A percentile compares a stretch with the other conserved stretches of the same genome.
Conservation (phyloP, 2,888 invertebrate species). For the Lasioglossum morio region DNA sequence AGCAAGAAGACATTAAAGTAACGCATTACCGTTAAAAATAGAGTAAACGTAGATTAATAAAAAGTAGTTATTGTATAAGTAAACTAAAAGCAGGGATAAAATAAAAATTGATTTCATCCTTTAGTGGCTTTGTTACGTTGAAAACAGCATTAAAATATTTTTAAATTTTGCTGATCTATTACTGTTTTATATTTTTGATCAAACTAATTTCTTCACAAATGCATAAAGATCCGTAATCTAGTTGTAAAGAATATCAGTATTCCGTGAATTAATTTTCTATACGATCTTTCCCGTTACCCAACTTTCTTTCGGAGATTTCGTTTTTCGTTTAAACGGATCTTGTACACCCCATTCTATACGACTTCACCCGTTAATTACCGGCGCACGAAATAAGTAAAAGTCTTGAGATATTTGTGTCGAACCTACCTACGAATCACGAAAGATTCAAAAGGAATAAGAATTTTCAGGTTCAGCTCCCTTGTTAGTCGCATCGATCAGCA, state of each 20-base stretch:
- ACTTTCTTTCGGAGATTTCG: not conserved
- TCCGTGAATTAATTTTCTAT: too few relatives aligned
- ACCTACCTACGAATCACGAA: not conserved
- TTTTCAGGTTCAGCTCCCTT: conserved; percentile 23
- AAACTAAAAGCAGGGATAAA: not conserved
- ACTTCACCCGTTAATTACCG: conserved; percentile 28
- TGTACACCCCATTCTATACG: conserved; percentile 14
- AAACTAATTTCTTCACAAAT: too few relatives aligned
- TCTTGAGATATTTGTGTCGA: conserved; percentile 48
- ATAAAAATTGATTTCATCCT: too few relatives aligned
- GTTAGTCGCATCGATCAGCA: conserved; percentile 45
- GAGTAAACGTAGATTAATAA: not conserved
- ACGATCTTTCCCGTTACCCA: too few relatives aligned
- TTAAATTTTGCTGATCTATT: too few relatives aligned
- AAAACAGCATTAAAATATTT: too few relatives aligned
- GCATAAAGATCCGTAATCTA: too few relatives aligned
- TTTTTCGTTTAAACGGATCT: not conserved
- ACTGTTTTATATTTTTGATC: too few relatives aligned
- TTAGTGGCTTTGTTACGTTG: too few relatives aligned
- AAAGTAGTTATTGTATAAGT: not conserved
- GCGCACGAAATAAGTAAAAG: conserved; percentile 37
- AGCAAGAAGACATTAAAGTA: not conserved
- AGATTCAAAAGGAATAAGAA: conserved; percentile 12
- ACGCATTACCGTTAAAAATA: not conserved
- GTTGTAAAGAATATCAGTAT: not conserved